Percentiles rank a stretch among this genome's conserved stretches.
Evolutionary conservation across 2,113 vertebrate genomes (phyloP).

Genomic region (Litocranius walleri): DNA sequence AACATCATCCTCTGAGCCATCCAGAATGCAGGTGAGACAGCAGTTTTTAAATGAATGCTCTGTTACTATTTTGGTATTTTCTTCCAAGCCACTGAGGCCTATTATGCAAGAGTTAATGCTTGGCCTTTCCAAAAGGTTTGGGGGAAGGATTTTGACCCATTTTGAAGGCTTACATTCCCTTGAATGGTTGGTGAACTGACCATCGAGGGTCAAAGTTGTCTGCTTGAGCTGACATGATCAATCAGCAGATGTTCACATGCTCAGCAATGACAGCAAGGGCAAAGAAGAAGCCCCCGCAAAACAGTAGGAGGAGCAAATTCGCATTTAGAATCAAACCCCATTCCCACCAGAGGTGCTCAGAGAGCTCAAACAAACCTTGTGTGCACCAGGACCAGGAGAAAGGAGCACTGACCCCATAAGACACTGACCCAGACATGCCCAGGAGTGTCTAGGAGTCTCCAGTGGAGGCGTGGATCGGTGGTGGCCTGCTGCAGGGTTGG

Average conservation of each 20-base stretch:
- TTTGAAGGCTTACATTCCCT: background rate
- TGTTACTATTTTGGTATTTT: background rate
- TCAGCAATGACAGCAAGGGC: background rate
- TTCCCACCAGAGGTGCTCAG: background rate
- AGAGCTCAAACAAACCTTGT: background rate
- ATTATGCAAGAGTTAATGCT: background rate
- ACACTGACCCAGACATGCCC: background rate
- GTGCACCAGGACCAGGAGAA: background rate
- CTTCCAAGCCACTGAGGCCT: background rate
- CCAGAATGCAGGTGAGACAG: background rate
- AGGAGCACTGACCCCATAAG: background rate
- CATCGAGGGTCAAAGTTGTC: background rate
- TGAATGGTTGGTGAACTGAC: background rate
- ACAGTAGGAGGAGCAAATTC: accelerated
- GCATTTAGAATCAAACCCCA: background rate
- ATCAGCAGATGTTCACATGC: background rate
- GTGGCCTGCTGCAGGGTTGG: background rate
- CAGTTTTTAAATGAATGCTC: background rate
- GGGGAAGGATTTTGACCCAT: background rate
- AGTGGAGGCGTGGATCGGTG: background rate
- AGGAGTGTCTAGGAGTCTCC: background rate
- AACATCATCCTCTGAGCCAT: background rate
- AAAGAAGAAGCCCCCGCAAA: background rate
- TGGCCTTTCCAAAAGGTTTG: background rate
- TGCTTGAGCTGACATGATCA: background rate